Evolutionary conservation across 2,888 invertebrate species (phyloP).

Genomic region (Polydrusus cervinus): DNA sequence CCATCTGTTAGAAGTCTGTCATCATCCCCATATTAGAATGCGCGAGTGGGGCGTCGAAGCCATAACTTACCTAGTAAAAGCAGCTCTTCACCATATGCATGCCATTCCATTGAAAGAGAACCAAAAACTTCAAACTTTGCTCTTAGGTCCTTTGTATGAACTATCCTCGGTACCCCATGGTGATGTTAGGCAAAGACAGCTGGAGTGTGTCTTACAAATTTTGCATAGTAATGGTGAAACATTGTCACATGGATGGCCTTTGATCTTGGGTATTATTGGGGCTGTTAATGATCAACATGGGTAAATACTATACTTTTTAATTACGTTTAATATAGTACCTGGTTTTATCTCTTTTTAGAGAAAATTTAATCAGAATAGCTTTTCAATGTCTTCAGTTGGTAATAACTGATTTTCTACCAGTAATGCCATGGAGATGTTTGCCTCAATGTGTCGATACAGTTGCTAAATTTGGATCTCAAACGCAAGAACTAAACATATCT

Average conservation of each 20-base stretch:
- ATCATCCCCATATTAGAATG: slow-evolving; percentile 95
- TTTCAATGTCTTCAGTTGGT: slow-evolving; percentile 97
- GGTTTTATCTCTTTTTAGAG: slow-evolving; percentile 73
- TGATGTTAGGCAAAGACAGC: slow-evolving; percentile 94
- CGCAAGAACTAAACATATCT: slow-evolving; percentile 96
- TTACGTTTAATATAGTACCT: neutral
- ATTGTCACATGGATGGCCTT: slow-evolving; percentile 95
- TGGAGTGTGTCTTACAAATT: slow-evolving; percentile 94
- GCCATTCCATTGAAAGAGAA: slow-evolving; percentile 88
- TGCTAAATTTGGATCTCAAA: slow-evolving; percentile 96
- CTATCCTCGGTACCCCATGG: slow-evolving; percentile 91
- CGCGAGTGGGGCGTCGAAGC: slow-evolving; percentile 99
- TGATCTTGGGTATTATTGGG: slow-evolving; percentile 95
- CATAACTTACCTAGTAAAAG: slow-evolving; percentile 93
- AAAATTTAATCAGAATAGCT: slow-evolving; percentile 92
- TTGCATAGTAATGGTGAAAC: slow-evolving; percentile 95
- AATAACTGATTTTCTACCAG: slow-evolving; percentile 93
- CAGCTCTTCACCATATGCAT: slow-evolving; percentile 91
- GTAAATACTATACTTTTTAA: slow-evolving; percentile 69
- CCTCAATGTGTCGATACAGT: slow-evolving; percentile 93
- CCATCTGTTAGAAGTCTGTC: slow-evolving; percentile 96
- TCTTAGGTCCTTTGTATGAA: slow-evolving; percentile 93
- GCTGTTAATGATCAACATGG: slow-evolving; percentile 95
- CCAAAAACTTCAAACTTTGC: slow-evolving; percentile 89
- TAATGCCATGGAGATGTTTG: slow-evolving; percentile 93